These are phyloP conservation scores for Talpa occidentalis DNA, from an alignment of 2,113 vertebrate species.

Conservation along the genomic window DNA sequence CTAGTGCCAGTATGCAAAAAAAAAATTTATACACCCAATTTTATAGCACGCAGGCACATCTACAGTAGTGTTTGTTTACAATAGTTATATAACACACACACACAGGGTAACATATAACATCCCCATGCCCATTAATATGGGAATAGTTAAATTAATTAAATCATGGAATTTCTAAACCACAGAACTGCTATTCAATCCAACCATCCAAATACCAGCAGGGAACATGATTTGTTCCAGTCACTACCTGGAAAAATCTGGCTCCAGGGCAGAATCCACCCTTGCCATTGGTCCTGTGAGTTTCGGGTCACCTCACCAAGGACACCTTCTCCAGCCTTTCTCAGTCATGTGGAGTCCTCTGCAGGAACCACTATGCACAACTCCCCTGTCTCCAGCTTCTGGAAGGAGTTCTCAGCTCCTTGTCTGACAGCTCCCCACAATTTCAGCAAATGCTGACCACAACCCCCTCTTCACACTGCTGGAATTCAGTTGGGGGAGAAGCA, in stretches of 20 bases:
- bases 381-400: slow-evolving; percentile 7
- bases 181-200: not conserved
- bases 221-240: not conserved
- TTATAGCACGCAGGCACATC: not conserved
- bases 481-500: not conserved
- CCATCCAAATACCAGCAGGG: not conserved
- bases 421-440: not conserved
- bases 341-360: not conserved
- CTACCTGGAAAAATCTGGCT: not conserved
- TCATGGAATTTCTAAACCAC: not conserved
- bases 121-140: not conserved
- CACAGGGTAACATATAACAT: not conserved
- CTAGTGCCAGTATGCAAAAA: not conserved
- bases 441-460: not conserved
- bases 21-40: not conserved
- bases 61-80: not conserved
- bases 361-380: not conserved
- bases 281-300: not conserved
- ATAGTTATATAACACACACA: not conserved
- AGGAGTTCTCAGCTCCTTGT: not conserved
- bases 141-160: slow-evolving; percentile 40
- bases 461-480: not conserved
- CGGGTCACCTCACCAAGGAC: not conserved
- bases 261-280: not conserved
- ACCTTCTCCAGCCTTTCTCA: not conserved